A percentile compares a stretch with the other conserved stretches of the same genome.
Evolutionary conservation across 2,888 invertebrate species (phyloP).

Genomic region (Blastobasis adustella): DNA sequence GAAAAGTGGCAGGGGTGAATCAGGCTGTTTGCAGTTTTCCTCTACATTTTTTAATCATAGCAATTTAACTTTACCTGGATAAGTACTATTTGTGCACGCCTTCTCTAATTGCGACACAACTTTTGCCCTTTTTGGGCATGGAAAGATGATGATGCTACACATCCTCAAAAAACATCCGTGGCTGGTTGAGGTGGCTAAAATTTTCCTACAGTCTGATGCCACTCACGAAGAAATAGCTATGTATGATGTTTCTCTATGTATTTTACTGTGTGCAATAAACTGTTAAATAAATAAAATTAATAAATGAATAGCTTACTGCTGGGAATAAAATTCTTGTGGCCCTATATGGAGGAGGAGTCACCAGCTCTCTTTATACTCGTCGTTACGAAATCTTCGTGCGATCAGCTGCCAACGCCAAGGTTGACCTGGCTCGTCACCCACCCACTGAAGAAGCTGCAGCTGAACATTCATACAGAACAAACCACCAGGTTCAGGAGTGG

Average conservation of each 20-base stretch:
- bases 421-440: constrained; percentile 1
- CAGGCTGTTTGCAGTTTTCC: too few relatives aligned
- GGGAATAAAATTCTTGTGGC: too few relatives aligned
- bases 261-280: too few relatives aligned
- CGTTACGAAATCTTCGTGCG: background rate
- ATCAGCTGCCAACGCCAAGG: constrained; percentile 1
- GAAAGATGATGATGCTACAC: background rate
- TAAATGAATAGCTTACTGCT: too few relatives aligned
- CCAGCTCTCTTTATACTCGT: background rate
- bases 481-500: constrained; percentile 4
- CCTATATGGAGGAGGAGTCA: too few relatives aligned
- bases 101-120: background rate
- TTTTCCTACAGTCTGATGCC: background rate
- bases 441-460: constrained; percentile 2
- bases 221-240: background rate
- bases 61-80: background rate
- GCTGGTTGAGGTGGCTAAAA: background rate
- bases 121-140: background rate
- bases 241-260: too few relatives aligned
- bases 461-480: background rate
- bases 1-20: too few relatives aligned
- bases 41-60: background rate
- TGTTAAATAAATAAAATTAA: too few relatives aligned
- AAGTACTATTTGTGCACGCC: background rate
- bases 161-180: background rate